Conservation (phyloP, 2,113 vertebrate species). For the Callocephalon fimbriatum region DNA sequence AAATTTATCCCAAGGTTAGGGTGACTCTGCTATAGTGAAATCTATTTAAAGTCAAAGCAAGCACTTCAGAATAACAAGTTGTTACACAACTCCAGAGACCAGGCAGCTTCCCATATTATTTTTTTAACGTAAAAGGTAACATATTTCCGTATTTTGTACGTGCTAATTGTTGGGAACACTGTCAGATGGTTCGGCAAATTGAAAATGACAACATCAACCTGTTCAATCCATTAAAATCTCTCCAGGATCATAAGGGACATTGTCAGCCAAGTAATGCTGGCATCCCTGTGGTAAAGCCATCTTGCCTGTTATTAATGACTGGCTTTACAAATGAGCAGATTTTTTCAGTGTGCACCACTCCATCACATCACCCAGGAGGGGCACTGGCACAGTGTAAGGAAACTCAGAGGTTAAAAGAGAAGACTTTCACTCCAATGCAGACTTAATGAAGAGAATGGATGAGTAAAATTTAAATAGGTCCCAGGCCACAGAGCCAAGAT, state of each 20-base stretch:
- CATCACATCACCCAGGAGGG: neutral
- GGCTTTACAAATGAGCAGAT: slow-evolving; percentile 62
- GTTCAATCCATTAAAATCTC: slow-evolving; percentile 71
- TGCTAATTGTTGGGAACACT: slow-evolving; percentile 77
- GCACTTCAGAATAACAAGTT: slow-evolving; percentile 37
- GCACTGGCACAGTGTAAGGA: neutral
- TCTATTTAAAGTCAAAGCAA: slow-evolving; percentile 64
- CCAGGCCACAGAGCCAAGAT: neutral
- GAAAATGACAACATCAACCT: slow-evolving; percentile 81
- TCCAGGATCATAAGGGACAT: slow-evolving; percentile 62
- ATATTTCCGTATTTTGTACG: slow-evolving; percentile 58
- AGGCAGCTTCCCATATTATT: slow-evolving; percentile 25
- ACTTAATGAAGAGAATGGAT: neutral
- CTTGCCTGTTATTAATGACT: slow-evolving; percentile 71
- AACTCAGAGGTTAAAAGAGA: neutral
- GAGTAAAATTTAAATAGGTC: neutral
- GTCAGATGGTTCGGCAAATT: slow-evolving; percentile 77
- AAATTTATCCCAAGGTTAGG: slow-evolving; percentile 67
- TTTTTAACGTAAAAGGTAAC: slow-evolving; percentile 53
- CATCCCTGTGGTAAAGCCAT: slow-evolving; percentile 66
- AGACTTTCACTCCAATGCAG: neutral
- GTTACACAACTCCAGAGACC: slow-evolving; percentile 23
- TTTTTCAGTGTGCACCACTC: neutral
- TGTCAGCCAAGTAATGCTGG: slow-evolving; percentile 60
- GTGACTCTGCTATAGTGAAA: slow-evolving; percentile 28